Evolutionary conservation across 2,113 vertebrate species (phyloP), one percentile per base, ranked within the genome.

Genomic region (Lipophrys pholis): DNA sequence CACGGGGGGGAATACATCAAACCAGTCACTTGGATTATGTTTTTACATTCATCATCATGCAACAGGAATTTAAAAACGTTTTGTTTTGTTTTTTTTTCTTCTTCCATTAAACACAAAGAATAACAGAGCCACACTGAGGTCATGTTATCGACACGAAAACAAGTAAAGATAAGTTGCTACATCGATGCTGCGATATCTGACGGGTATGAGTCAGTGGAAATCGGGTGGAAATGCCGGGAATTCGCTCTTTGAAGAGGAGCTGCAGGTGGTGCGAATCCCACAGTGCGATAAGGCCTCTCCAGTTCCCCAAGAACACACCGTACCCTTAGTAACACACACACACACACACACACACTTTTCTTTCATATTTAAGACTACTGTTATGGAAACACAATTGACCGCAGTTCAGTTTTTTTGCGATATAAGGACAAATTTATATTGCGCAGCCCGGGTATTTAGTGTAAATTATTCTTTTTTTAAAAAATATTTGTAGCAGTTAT

Each of bases 211-310:
- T 75, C 39, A 9, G 57, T 70, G 63, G 66, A 74, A 65, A 78
- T 69, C 72, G 51, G 74, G 60, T 41, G 76, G 50, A 48, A 30
- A 74, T 85, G 50, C 80, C 73, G 79, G 88, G 84, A 42, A 53
- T 12, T 57, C 5, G 49, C 69, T 64, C 69, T 85, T 82, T 82
- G 76, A 90, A 66, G 80, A 16, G 40, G 39, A 10, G 63, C 17
- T 55, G 50, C 97, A 98, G 96, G 91, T 98, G 97, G 71, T 45
- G 17, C 55, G 86, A 87, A 74, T 97, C 97, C 87, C 96, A 97
- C 87, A 46, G 8, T 53, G 51, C 35, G 77, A 88, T 90, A 87
- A 92, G 76, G 66, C 74, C 64, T 78, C 40, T 60, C 80, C 74
- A 46, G 53, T 62, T 77, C 68, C 53, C 42, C 21, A 41, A 61